Conservation (phyloP, 2,113 vertebrate genomes). For the Sardina pilchardus region DNA sequence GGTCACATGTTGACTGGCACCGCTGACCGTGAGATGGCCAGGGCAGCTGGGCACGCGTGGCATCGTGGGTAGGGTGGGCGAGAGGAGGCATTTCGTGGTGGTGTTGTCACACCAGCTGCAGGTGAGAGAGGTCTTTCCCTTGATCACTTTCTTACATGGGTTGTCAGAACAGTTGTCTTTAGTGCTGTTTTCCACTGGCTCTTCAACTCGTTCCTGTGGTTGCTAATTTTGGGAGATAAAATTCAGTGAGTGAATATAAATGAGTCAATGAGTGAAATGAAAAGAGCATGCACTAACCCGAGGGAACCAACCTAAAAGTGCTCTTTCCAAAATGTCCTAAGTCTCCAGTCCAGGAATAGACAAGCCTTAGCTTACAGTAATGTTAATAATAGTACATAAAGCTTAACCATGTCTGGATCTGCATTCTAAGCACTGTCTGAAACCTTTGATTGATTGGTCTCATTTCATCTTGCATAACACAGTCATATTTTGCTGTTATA, state of each 20-base stretch:
- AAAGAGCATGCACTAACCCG: too few species aligned
- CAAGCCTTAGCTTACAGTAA: not conserved
- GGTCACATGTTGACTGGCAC: conserved; percentile 69
- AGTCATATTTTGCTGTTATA: not conserved
- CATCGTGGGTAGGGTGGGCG: not conserved
- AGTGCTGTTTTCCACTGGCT: conserved; percentile 35
- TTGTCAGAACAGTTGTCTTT: not conserved
- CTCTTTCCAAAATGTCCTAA: too few species aligned
- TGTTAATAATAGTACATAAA: not conserved
- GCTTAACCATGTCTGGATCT: not conserved
- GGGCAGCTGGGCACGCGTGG: conserved; percentile 77
- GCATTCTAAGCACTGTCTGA: not conserved
- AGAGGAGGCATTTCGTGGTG: not conserved
- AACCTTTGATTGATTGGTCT: too few species aligned
- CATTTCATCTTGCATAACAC: too few species aligned
- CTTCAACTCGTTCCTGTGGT: conserved; percentile 36
- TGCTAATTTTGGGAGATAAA: not conserved
- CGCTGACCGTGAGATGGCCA: conserved; percentile 73
- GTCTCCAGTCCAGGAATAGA: not conserved
- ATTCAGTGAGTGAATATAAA: not conserved
- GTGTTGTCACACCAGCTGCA: conserved; percentile 40
- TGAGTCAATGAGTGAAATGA: not conserved
- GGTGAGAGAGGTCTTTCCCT: conserved; percentile 23
- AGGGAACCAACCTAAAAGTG: too few species aligned
- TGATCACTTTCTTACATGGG: not conserved